Evolutionary conservation across 2,888 invertebrate genomes (phyloP), one percentile per base, ranked within the genome.

Genomic region (Scaptomyza parva): DNA sequence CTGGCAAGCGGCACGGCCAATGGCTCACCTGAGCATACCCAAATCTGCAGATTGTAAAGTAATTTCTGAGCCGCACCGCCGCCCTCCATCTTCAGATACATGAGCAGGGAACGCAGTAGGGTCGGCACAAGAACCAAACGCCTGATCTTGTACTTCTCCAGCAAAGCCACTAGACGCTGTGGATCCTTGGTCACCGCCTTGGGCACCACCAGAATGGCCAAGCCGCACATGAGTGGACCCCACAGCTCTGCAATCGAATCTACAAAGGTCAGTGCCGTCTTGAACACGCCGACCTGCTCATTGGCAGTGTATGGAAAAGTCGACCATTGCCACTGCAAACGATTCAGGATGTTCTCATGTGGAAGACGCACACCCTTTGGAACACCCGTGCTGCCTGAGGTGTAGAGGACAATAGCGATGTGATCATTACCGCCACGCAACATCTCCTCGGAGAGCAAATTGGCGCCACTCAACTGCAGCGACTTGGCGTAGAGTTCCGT

Each of bases 251-350:
- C 94, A 8, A 97, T 95, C 0, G 97, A 96, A 90, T 98, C 98
- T 3, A 98, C 97, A 89, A 98, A 98, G 0, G 97, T 97, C 17
- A 97, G 92, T 0, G 97, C 96, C 0, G 98, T 98, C 92, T 98
- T 98, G 92, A 97, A 97, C 0, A 97, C 95, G 80, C 97, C 96
- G 3, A 93, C 93, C 8, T 93, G 93, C 86, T 97, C 96, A 0
- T 93, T 93, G 0, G 92, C 85, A 0, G 93, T 92, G 91, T 94
- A 97, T 0, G 97, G 97, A 88, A 97, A 95, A 0, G 93, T 93
- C 14, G 94, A 93, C 94, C 97, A 97, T 90, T 98, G 98, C 97
- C 98, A 98, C 90, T 94, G 94, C 17, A 98, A 93, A 0, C 98
- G 94, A 90, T 98, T 97, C 85, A 96, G 92, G 53, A 97, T 93